Conservation (phyloP, 2,888 invertebrate genomes). For the Euzophera pinguis region DNA sequence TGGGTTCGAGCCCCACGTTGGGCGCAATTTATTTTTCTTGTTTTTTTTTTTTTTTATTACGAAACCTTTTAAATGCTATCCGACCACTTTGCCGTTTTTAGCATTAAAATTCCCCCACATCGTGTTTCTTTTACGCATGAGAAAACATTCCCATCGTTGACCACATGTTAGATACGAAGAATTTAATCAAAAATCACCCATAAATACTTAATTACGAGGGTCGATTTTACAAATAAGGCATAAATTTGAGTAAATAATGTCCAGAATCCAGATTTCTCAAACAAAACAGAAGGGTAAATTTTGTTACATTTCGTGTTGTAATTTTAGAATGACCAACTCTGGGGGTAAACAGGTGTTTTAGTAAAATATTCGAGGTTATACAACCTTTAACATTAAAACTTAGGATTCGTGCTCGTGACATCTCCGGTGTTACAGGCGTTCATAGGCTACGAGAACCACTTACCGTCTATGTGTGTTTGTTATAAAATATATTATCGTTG, state of each 20-base stretch:
- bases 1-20: slow-evolving; percentile 81
- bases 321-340: no score
- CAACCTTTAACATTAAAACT: no score
- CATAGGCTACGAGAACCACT: no score
- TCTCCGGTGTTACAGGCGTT: no score
- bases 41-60: background rate
- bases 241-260: no score
- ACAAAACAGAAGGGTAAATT: background rate
- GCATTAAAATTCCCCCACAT: slow-evolving; percentile 4
- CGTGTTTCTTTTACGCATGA: background rate
- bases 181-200: background rate
- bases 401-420: no score
- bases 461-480: no score
- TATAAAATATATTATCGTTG: no score
- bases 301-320: no score
- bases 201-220: background rate
- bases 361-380: no score
- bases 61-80: background rate
- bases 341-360: no score
- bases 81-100: background rate
- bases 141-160: slow-evolving; percentile 1
- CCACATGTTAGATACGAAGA: background rate
- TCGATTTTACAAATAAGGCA: background rate
- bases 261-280: background rate
- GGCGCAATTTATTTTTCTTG: slow-evolving; percentile 52